phyloP scores from a whole-genome alignment of 2,113 vertebrate species.

The Anoplopoma fimbria region DNA sequence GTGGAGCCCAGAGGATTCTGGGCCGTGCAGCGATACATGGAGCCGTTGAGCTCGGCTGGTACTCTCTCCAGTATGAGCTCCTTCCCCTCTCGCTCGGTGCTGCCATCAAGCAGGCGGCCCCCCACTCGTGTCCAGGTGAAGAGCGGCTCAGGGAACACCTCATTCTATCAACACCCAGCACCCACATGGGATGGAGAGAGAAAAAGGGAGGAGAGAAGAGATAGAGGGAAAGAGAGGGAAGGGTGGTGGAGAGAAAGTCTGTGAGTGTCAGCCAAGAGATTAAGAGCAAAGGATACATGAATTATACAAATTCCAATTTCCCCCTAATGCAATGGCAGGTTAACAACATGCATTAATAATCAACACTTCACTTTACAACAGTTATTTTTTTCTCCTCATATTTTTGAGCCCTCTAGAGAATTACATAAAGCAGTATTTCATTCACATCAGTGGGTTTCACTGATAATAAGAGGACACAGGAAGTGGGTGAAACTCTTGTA shows the following conservation, averaged over 20 bases:
- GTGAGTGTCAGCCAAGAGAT: conserved; percentile 56
- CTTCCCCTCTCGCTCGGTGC: conserved; percentile 88
- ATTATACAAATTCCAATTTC: conserved; percentile 72
- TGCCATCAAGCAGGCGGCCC: conserved; percentile 93
- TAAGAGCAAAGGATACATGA: conserved; percentile 72
- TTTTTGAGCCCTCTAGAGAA: conserved; percentile 43
- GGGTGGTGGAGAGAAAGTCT: conserved; percentile 30
- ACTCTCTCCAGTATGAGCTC: conserved; percentile 95
- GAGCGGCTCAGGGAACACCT: conserved; percentile 97
- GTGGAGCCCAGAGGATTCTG: conserved; percentile 98
- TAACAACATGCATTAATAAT: conserved; percentile 82
- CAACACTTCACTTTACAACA: conserved; percentile 71
- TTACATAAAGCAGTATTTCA: conserved; percentile 17
- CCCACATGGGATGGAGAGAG: conserved; percentile 2
- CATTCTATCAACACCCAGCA: conserved; percentile 84
- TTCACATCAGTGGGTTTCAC: conserved; percentile 22
- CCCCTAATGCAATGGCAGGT: conserved; percentile 67
- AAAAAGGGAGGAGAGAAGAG: neutral
- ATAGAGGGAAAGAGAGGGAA: neutral
- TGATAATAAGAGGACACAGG: conserved; percentile 35
- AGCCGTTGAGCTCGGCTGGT: conserved; percentile 94
- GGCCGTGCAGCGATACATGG: conserved; percentile 98
- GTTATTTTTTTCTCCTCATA: conserved; percentile 41
- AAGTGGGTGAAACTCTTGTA: neutral
- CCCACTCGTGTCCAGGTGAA: conserved; percentile 98